Percentiles rank a stretch among this genome's conserved stretches.
Evolutionary conservation across 2,888 invertebrate genomes (phyloP).

Genomic region (Eristalis tenax): DNA sequence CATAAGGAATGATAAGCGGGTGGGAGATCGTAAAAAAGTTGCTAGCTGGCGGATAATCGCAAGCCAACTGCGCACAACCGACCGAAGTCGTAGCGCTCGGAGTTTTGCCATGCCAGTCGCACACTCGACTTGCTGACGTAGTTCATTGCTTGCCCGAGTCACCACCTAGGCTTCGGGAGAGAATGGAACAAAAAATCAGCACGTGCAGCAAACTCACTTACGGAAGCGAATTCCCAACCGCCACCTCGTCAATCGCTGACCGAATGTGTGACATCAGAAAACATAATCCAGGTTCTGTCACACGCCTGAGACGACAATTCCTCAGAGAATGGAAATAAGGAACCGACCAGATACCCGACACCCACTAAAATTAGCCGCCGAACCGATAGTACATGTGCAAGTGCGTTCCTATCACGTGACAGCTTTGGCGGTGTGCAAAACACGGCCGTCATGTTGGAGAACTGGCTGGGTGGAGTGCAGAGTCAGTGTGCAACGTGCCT

Average conservation of each 20-base stretch:
- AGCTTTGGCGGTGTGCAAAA: not conserved
- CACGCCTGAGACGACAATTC: too few relatives aligned
- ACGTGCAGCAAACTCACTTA: not conserved
- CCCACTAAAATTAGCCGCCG: not conserved
- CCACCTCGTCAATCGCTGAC: not conserved
- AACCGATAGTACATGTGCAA: not conserved
- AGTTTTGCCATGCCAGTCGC: not conserved
- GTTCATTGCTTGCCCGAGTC: not conserved
- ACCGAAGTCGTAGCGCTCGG: not conserved
- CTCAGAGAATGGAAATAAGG: not conserved
- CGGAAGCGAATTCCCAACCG: not conserved
- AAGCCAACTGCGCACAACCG: not conserved
- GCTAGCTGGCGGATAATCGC: not conserved
- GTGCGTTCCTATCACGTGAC: not conserved
- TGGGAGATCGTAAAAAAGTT: not conserved
- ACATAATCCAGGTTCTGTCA: not conserved
- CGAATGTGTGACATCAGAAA: not conserved
- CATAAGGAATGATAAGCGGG: not conserved
- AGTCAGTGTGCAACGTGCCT: constrained; percentile 23
- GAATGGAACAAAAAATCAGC: not conserved
- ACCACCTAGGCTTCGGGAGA: not conserved
- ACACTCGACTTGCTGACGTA: not conserved
- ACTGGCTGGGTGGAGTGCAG: not conserved
- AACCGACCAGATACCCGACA: not conserved
- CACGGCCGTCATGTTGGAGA: not conserved